phyloP scores from a whole-genome alignment of 2,797 vertebrate species.

The Gymnothorax reevesii region DNA sequence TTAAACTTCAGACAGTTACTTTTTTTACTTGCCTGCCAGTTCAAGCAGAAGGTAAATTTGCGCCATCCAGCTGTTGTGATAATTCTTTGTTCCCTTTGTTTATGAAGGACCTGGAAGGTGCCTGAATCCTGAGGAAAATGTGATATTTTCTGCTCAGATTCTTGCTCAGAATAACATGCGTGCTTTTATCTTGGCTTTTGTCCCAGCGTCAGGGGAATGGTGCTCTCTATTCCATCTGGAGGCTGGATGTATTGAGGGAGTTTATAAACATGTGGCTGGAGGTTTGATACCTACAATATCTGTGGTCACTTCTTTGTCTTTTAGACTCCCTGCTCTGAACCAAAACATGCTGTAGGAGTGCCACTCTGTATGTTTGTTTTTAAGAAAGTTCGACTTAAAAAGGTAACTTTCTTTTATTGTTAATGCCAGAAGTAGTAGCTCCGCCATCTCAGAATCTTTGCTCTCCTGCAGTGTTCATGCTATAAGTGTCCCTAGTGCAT shows the following conservation, averaged over 20 bases:
- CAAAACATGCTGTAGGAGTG: not conserved
- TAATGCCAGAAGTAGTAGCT: too few relatives aligned
- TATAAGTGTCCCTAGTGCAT: too few relatives aligned
- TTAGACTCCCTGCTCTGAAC: not conserved
- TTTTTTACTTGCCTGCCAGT: not conserved
- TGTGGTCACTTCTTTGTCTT: not conserved
- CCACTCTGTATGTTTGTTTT: not conserved
- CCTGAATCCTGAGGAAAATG: not conserved
- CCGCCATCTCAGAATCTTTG: too few relatives aligned
- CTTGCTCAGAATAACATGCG: not conserved
- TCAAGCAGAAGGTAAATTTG: not conserved
- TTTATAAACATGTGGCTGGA: not conserved
- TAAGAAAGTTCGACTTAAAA: not conserved
- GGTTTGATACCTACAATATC: not conserved
- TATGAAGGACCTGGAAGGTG: not conserved
- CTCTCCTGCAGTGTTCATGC: too few relatives aligned
- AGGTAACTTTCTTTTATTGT: too few relatives aligned
- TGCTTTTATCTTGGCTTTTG: not conserved
- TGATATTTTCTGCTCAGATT: not conserved
- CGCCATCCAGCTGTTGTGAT: not conserved
- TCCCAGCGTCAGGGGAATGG: not conserved
- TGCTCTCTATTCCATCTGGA: not conserved
- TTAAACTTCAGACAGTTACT: not conserved
- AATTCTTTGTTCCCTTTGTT: slow-evolving; percentile 2
- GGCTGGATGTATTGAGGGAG: not conserved